Conservation (phyloP, 2,888 invertebrate genomes). For the Drosophila prolongata region DNA sequence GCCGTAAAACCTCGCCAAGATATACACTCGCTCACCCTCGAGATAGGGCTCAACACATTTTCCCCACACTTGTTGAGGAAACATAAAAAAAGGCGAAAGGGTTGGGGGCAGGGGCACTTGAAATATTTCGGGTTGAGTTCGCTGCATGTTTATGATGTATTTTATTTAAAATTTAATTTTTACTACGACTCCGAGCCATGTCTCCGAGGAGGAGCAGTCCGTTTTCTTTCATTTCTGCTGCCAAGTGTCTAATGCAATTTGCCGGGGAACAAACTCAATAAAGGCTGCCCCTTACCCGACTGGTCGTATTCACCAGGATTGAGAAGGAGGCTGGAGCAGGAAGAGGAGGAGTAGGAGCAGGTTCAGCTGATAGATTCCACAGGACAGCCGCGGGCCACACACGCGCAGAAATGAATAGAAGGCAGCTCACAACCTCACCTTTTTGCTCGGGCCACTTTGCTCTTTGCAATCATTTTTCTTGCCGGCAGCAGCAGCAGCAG, state of each 20-base stretch:
- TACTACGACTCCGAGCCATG: slow-evolving; percentile 39
- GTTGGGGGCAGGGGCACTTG: slow-evolving; percentile 32
- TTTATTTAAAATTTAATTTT: slow-evolving; percentile 57
- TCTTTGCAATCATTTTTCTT: slow-evolving; percentile 73
- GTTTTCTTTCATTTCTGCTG: slow-evolving; percentile 28
- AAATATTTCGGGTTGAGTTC: slow-evolving; percentile 23
- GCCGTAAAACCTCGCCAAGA: neutral
- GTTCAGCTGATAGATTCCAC: slow-evolving; percentile 56
- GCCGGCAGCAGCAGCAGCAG: slow-evolving; percentile 19
- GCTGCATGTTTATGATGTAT: slow-evolving; percentile 50
- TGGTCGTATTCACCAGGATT: neutral
- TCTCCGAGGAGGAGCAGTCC: slow-evolving; percentile 9
- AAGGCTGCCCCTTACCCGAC: slow-evolving; percentile 36
- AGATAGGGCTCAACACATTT: slow-evolving; percentile 35
- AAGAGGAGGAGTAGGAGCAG: slow-evolving; percentile 36
- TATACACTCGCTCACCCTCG: neutral
- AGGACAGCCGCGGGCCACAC: slow-evolving; percentile 71
- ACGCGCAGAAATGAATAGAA: slow-evolving; percentile 51
- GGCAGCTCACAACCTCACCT: slow-evolving; percentile 47
- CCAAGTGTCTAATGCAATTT: slow-evolving; percentile 77
- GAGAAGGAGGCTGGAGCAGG: slow-evolving; percentile 1
- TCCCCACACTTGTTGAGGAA: slow-evolving; percentile 54
- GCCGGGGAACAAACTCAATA: slow-evolving; percentile 73
- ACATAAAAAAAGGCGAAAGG: slow-evolving; percentile 7
- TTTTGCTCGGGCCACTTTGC: slow-evolving; percentile 61